phyloP scores from a whole-genome alignment of 2,113 vertebrate species.

The Mungos mungo region DNA sequence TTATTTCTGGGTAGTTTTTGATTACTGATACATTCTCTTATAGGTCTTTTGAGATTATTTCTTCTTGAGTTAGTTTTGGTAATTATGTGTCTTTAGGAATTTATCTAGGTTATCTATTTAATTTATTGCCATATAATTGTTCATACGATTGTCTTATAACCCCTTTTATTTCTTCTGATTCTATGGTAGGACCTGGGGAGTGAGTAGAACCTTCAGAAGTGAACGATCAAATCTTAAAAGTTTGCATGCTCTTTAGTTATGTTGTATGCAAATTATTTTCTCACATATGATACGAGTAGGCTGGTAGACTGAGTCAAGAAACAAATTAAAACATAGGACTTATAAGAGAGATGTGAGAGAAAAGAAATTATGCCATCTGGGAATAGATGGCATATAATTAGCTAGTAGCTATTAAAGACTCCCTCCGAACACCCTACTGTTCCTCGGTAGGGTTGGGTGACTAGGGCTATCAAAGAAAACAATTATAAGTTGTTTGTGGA shows the following conservation, averaged over 20 bases:
- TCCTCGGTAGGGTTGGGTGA: neutral
- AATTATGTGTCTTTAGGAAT: neutral
- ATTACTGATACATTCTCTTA: neutral
- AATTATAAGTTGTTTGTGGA: neutral
- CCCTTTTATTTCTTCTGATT: neutral
- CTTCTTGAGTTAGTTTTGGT: neutral
- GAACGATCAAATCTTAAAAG: neutral
- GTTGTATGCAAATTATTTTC: neutral
- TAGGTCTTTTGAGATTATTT: neutral
- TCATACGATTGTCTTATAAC: neutral
- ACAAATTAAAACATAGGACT: neutral
- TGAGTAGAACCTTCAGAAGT: neutral
- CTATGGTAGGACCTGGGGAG: neutral
- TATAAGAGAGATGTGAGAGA: neutral
- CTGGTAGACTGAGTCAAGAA: neutral
- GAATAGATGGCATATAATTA: neutral
- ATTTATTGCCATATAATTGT: neutral
- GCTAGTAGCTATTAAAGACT: neutral
- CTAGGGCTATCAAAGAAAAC: neutral
- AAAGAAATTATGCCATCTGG: neutral
- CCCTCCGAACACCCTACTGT: neutral
- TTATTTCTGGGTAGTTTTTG: neutral
- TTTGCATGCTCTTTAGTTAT: neutral
- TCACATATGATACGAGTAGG: neutral
- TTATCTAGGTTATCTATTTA: neutral